A percentile compares a stretch with the other conserved stretches of the same genome.
These are phyloP conservation scores for Nomia melanderi DNA, from an alignment of 1,140 invertebrate species.

Conservation along the genomic window DNA sequence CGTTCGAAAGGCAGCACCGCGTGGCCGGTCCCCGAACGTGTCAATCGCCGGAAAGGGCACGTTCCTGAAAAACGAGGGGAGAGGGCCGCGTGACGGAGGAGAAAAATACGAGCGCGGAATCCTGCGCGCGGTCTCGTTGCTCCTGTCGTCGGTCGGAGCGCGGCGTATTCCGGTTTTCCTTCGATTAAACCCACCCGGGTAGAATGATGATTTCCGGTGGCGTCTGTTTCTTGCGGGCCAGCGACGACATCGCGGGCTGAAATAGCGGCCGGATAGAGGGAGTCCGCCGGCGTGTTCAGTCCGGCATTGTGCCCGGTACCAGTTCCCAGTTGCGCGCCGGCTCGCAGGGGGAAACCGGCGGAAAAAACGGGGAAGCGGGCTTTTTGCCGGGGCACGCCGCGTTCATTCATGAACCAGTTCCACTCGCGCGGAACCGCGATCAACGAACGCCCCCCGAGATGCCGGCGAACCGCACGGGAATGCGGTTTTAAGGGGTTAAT, in stretches of 20 bases:
- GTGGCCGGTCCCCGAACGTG: no score
- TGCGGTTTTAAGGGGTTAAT: constrained; percentile 63
- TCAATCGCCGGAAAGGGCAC: no score
- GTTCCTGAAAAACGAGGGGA: neutral
- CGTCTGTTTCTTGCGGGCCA: constrained; percentile 70
- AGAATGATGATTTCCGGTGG: constrained; percentile 76
- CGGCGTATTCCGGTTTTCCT: constrained; percentile 67
- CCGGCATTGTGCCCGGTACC: constrained; percentile 69
- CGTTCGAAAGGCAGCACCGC: no score
- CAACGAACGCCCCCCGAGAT: constrained; percentile 52
- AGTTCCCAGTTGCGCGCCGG: constrained; percentile 50
- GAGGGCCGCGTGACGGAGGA: no score
- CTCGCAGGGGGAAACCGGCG: neutral
- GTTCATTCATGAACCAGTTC: constrained; percentile 73
- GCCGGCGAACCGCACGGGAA: constrained; percentile 60
- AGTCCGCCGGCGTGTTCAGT: constrained; percentile 59
- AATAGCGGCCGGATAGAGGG: constrained; percentile 63
- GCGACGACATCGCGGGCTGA: constrained; percentile 4
- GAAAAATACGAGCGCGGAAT: constrained; percentile 30
- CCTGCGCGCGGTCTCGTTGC: constrained; percentile 40
- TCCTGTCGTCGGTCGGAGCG: constrained; percentile 66
- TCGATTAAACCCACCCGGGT: constrained; percentile 60
- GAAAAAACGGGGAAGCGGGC: constrained; percentile 38
- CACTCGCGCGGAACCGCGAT: constrained; percentile 53
- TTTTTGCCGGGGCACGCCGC: constrained; percentile 51